Base-by-base conservation (phyloP, 2,888 invertebrate genomes). In the Eupithecia tripunctaria region DNA sequence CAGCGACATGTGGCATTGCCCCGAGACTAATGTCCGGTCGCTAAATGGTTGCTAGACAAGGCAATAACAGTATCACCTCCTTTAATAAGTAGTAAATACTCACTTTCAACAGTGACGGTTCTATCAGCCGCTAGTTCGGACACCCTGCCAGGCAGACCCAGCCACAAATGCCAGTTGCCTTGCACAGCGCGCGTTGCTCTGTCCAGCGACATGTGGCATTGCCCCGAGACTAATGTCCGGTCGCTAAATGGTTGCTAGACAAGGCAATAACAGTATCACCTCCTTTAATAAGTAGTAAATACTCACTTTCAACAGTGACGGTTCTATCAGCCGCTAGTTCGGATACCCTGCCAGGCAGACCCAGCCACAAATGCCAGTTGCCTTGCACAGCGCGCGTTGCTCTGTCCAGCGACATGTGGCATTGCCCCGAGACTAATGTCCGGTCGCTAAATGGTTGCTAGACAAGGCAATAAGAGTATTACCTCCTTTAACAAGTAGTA, bases 341-440 rank as follows among this genome's bases (percentile, higher is more conserved):
- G 1, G 89, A 77, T 1, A 95, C 88, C 74, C 86, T 84, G 8
- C 95, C 95, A 2, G 92, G 91, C 15, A 95, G 69, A 1, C 94
- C 95, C 38, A 94, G 81, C 1, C 91, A 77, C 0, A 94, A 85
- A 65, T 86, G 86, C 95, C 95, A 95, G 67, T 86, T 86, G 5
- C 95, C 95, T 75, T 94, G 91, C 1, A 93, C 88, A 0, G 93
- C 92, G 76, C n/a, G n/a, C n/a, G n/a, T n/a, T n/a, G n/a, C n/a
- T n/a, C n/a, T n/a, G n/a, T n/a, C n/a, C n/a, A n/a, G n/a, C n/a
- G n/a, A n/a, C n/a, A n/a, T n/a, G n/a, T n/a, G n/a, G n/a, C n/a
- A n/a, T n/a, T n/a, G n/a, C n/a, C n/a, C n/a, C n/a, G n/a, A n/a
- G 2, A 94, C 85, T 51, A 36, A 36, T 7, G 7, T 36, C 36